Percentiles rank a stretch among this genome's conserved stretches.
These are phyloP conservation scores for Petrolisthes cinctipes DNA, from an alignment of 2,888 invertebrate species.

Conservation along the genomic window DNA sequence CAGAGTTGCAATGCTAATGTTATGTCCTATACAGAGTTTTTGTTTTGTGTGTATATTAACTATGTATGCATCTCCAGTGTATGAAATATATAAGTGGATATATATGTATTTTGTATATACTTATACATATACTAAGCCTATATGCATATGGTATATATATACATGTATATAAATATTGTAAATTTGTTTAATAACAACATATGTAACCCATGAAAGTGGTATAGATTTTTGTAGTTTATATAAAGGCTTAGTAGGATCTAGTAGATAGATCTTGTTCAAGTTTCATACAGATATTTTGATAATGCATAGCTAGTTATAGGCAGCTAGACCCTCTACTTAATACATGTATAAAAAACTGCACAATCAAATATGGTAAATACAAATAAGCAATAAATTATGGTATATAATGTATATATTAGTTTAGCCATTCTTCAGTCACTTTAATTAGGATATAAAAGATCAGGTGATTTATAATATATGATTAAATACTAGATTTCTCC, in stretches of 20 bases:
- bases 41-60: constrained; percentile 53
- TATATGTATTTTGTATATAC: constrained; percentile 20
- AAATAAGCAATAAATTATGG: constrained; percentile 47
- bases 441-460: constrained; percentile 44
- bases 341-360: constrained; percentile 55
- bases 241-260: constrained; percentile 49
- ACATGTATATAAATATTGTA: constrained; percentile 29
- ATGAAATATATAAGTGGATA: constrained; percentile 25
- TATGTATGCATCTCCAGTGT: constrained; percentile 40
- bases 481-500: constrained; percentile 42
- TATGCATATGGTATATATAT: constrained; percentile 31
- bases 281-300: constrained; percentile 40
- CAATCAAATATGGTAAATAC: constrained; percentile 54
- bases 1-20: constrained; percentile 28
- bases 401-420: constrained; percentile 57
- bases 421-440: constrained; percentile 50
- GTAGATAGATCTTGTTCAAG: constrained; percentile 37
- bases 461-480: constrained; percentile 44
- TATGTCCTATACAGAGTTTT: constrained; percentile 44
- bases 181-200: constrained; percentile 45
- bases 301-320: constrained; percentile 52
- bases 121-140: constrained; percentile 38
- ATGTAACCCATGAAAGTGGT: constrained; percentile 29
- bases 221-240: constrained; percentile 37
- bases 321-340: constrained; percentile 55